Evolutionary conservation across 2,113 vertebrate genomes (phyloP), one percentile per base, ranked within the genome.

Genomic region (Myrmecophaga tridactyla): DNA sequence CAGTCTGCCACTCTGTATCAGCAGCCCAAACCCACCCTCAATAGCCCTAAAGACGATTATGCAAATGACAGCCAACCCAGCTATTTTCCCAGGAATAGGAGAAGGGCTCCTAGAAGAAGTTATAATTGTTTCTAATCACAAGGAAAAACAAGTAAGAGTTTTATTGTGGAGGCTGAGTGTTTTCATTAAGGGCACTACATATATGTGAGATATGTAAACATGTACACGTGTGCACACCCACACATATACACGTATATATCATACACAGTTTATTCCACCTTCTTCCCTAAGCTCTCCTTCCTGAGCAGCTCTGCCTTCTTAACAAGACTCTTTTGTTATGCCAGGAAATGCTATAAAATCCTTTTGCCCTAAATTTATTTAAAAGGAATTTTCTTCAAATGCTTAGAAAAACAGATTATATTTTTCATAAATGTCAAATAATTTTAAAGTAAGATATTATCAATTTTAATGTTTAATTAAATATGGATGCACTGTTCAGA

Each of bases 1-100:
- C 94, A 62, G 98, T 97, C 98, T 97, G 98, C 98, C 96, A 81
- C 96, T 97, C 97, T 48, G 67, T 92, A 96, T 95, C 56, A 95
- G 97, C 98, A 98, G 96, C 97, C 98, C 95, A 97, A 98, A 93
- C 98, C 98, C 97, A 67, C 98, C 99, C 98, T 98, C 98, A 99
- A 99, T 98, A 97, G 98, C 96, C 94, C 98, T 97, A 99, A 98
- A 99, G 98, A 99, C 84, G 98, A 99, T 99, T 99, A 99, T 99
- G 99, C 98, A 98, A 99, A 99, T 99, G 65, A 4, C 80, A 96
- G 97, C 88, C 90, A 94, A 98, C 97, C 98, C 90, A 87, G 97
- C 98, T 98, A 98, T 97, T 98, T 99, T 99, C 99, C 99, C 99
- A 99, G 99, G 98, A 99, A 98, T 83, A 96, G 98, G 98, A 98